These are phyloP conservation scores for Podarcis raffonei DNA, from an alignment of 2,113 vertebrate genomes.

Conservation along the genomic window DNA sequence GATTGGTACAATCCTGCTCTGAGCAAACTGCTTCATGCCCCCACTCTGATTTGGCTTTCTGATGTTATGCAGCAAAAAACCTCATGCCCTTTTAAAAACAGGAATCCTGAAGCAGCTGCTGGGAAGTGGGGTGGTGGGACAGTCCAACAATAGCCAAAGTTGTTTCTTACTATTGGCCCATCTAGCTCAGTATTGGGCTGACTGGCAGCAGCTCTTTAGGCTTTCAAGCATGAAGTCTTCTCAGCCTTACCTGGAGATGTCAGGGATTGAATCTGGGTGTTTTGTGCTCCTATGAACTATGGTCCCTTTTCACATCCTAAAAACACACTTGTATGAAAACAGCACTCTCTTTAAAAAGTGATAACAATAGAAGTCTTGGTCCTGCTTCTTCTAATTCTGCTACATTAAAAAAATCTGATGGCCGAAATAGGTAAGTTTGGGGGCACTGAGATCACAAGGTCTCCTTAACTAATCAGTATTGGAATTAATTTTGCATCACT, in stretches of 20 bases:
- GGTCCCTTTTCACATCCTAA: neutral
- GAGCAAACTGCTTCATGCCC: neutral
- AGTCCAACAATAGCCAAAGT: neutral
- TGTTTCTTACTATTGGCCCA: too few relatives aligned
- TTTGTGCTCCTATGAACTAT: neutral
- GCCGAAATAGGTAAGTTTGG: accelerated
- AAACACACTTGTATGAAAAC: neutral
- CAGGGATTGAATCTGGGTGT: neutral
- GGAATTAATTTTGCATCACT: neutral
- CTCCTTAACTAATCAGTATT: neutral
- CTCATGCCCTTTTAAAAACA: neutral
- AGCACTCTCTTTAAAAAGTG: neutral
- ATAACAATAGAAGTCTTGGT: neutral
- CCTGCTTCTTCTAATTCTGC: neutral
- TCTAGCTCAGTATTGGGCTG: neutral
- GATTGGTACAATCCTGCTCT: neutral
- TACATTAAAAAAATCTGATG: neutral
- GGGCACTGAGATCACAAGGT: neutral
- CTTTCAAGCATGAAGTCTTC: neutral
- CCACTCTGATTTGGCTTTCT: neutral
- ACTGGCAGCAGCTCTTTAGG: neutral
- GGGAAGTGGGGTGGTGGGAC: neutral
- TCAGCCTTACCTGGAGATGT: neutral
- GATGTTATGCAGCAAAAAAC: neutral
- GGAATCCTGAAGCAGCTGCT: neutral